These are phyloP conservation scores for Aphis gossypii DNA, from an alignment of 1,140 invertebrate species.

Conservation along the genomic window DNA sequence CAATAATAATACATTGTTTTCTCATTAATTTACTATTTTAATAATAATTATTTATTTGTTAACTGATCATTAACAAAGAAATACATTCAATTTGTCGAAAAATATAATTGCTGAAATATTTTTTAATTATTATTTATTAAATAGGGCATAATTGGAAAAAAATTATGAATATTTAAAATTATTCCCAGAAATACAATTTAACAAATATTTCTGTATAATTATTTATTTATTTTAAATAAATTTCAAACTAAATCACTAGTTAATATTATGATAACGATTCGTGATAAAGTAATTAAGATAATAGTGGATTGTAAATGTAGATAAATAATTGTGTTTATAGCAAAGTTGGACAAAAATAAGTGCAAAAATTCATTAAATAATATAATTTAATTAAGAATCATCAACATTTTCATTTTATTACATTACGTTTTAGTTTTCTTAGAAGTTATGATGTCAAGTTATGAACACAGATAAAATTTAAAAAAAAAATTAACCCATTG, in stretches of 20 bases:
- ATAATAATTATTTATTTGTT: not conserved
- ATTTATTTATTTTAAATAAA: not conserved
- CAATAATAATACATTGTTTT: not conserved
- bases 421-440: not conserved
- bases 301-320: not conserved
- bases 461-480: not conserved
- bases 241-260: not conserved
- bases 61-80: not conserved
- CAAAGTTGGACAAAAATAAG: too few relatives aligned
- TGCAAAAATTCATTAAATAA: not conserved
- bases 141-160: not conserved
- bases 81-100: not conserved
- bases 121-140: not conserved
- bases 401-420: not conserved
- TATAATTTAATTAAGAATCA: not conserved
- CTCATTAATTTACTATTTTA: not conserved
- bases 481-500: not conserved
- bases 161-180: too few relatives aligned
- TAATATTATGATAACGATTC: not conserved
- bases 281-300: not conserved
- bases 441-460: not conserved
- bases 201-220: not conserved
- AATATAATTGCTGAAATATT: not conserved
- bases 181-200: not conserved
- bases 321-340: not conserved